A percentile compares a stretch with the other conserved stretches of the same genome.
Conservation (phyloP, 2,888 invertebrate genomes). For the Luperina nickerlii region DNA sequence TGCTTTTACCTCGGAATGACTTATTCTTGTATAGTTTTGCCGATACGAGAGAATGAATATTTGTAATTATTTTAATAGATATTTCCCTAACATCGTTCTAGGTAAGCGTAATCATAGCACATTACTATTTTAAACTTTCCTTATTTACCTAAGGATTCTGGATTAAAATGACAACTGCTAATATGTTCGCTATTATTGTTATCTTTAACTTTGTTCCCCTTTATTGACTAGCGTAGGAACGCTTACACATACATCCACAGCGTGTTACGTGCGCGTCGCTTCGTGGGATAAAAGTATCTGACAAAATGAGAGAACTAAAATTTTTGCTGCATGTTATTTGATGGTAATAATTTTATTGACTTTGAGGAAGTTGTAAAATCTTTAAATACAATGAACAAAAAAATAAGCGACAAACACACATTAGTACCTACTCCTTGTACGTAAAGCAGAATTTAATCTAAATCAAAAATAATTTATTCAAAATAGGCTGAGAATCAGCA, state of each 20-base stretch:
- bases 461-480: not conserved
- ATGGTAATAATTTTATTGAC: too few relatives aligned
- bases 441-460: not conserved
- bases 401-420: not conserved
- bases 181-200: not conserved
- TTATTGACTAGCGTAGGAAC: constrained; percentile 5
- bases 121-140: not conserved
- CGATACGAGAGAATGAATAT: not conserved
- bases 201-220: not conserved
- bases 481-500: not conserved
- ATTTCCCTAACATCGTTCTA: not conserved
- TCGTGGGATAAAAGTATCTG: too few relatives aligned
- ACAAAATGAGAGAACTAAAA: too few relatives aligned
- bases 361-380: too few relatives aligned
- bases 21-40: not conserved
- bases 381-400: not conserved
- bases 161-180: not conserved
- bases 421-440: not conserved
- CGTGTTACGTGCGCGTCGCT: too few relatives aligned
- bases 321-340: too few relatives aligned
- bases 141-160: not conserved
- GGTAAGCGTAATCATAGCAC: not conserved
- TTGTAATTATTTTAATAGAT: not conserved
- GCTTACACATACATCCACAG: too few relatives aligned
- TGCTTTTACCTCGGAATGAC: not conserved